Base-by-base conservation (phyloP, 2,888 invertebrate genomes). In the Imbricaverruca yamaguchii region DNA sequence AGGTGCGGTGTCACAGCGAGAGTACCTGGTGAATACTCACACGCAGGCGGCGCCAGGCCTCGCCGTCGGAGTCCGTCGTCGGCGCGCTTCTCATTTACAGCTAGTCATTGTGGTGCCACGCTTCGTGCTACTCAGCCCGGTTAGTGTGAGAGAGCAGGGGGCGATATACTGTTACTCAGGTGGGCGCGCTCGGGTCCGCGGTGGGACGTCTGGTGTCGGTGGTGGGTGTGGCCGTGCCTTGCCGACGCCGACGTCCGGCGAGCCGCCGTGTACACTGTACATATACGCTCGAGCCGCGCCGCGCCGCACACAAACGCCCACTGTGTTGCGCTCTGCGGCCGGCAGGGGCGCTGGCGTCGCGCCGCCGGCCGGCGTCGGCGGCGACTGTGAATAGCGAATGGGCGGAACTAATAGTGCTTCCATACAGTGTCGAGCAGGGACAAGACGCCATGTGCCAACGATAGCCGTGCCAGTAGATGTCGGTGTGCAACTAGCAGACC, bases 1-100 rank as follows among this genome's bases (percentile, higher is more conserved):
- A 39, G 39, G 39, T 39, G 39, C 4, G 39, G 59, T 7, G 59
- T 15, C 11, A 59, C 59, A 59, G 59, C 11, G 65, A 13, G 74
- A 74, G 74, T 74, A 74, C 74, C 74, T 74, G 74, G 74, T 74
- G 18, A 74, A 74, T 74, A 74, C 74, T 74, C 74, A 74, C 55
- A 15, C 15, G 65, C 10, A 55, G 53, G 74, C 74, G 55, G 10
- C 21, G 3, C 8, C 7, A 53, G 74, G 21, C 55, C 13, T 21
- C 21, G 12, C 18, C 69, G 39, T 18, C 67, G 25, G 39, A 53
- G 74, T 18, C 53, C 3, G 18, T 21, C 21, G 59, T 15, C 53
- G 7, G 53, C 11, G 39, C 15, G 74, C 13, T 74, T 23, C 18
- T 74, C 74, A 74, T 55, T 39, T 55, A 74, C 55, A 15, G 55